These are phyloP conservation scores for Amphipyra berbera DNA, from an alignment of 2,888 invertebrate species.

Conservation along the genomic window DNA sequence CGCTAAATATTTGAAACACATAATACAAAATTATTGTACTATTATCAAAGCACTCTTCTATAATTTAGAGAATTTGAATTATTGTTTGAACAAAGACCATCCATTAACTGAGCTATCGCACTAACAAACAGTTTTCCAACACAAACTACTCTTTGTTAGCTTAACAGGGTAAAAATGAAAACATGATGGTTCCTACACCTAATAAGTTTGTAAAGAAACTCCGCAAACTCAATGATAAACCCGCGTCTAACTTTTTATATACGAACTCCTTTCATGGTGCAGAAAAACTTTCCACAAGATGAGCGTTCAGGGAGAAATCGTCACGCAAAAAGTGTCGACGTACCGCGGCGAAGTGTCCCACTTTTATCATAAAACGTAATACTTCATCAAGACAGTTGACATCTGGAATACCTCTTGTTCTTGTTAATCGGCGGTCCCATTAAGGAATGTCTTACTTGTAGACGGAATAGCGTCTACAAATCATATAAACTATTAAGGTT, in stretches of 20 bases:
- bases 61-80: too few species aligned
- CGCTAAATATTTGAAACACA: too few species aligned
- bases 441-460: constrained; percentile 53
- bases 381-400: constrained; percentile 55
- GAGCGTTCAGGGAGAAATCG: constrained; percentile 51
- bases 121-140: constrained; percentile 25
- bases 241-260: constrained; percentile 46
- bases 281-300: constrained; percentile 52
- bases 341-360: constrained; percentile 43
- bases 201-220: constrained; percentile 45
- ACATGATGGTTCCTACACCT: constrained; percentile 18
- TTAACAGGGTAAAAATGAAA: constrained; percentile 42
- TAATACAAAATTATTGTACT: too few species aligned
- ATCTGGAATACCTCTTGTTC: constrained; percentile 51
- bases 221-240: constrained; percentile 37
- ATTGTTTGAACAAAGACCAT: constrained; percentile 13
- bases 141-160: constrained; percentile 17
- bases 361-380: constrained; percentile 59
- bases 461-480: constrained; percentile 61
- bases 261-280: constrained; percentile 43
- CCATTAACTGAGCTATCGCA: constrained; percentile 17
- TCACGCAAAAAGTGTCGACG: constrained; percentile 51
- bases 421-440: constrained; percentile 59
- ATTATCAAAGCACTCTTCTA: too few species aligned
- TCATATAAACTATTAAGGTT: constrained; percentile 70